A percentile compares a stretch with the other conserved stretches of the same genome.
Conservation (phyloP, 2,888 invertebrate species). For the Epicampocera succincta region DNA sequence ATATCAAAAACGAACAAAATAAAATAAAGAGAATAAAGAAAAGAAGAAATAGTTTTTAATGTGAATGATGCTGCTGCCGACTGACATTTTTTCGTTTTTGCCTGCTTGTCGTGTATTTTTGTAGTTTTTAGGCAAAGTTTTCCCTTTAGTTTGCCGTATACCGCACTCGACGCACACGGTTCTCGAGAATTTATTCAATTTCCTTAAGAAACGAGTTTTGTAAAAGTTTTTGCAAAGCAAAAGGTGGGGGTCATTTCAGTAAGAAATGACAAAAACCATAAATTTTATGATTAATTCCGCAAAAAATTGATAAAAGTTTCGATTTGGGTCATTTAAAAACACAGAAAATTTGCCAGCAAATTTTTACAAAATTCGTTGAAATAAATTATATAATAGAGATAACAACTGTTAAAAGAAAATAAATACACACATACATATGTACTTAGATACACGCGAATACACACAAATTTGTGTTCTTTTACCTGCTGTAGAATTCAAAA, state of each 20-base stretch:
- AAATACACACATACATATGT: constrained; percentile 1
- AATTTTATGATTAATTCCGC: not conserved
- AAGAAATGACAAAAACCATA: constrained; percentile 9
- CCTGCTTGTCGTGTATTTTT: constrained; percentile 58
- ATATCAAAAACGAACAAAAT: constrained; percentile 34
- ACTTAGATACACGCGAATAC: not conserved
- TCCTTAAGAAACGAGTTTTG: constrained; percentile 55
- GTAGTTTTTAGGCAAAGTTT: constrained; percentile 67
- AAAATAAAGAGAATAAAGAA: constrained; percentile 43
- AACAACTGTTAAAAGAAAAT: not conserved
- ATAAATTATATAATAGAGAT: constrained; percentile 58
- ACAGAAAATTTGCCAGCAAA: constrained; percentile 15
- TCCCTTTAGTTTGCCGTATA: constrained; percentile 71
- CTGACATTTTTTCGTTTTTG: constrained; percentile 35
- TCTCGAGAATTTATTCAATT: constrained; percentile 64
- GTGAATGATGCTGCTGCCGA: constrained; percentile 56
- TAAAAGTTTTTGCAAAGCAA: constrained; percentile 54
- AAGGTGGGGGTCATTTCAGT: constrained; percentile 43
- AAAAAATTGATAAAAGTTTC: not conserved
- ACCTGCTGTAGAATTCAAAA: constrained; percentile 23
- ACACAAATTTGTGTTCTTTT: constrained; percentile 11
- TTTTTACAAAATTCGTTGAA: constrained; percentile 24
- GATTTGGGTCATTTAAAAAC: not conserved
- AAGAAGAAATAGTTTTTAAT: constrained; percentile 61
- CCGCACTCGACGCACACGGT: constrained; percentile 70